Percentiles rank a stretch among this genome's conserved stretches.
Conservation (phyloP, 2,888 invertebrate genomes). For the Pilophorus perplexus region DNA sequence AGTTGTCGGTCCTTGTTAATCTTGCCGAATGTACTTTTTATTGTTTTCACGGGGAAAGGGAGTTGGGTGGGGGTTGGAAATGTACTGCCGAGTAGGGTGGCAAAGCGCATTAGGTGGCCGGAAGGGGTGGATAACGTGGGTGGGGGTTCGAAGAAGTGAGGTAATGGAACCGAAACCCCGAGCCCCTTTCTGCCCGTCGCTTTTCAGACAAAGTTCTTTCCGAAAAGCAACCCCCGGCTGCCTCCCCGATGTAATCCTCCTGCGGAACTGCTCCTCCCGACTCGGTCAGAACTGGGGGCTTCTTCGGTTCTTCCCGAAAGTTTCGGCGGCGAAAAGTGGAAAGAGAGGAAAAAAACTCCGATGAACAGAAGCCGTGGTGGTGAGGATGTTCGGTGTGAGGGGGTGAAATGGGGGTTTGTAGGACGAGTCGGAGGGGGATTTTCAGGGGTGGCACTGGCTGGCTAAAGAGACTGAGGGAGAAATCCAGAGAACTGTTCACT, state of each 20-base stretch:
- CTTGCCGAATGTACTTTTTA: constrained; percentile 22
- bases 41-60: constrained; percentile 12
- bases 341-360: constrained; percentile 16
- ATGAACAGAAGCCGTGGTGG: constrained; percentile 27
- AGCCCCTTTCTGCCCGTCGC: constrained; percentile 1
- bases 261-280: constrained; percentile 6
- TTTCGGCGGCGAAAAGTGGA: background rate
- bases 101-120: constrained; percentile 10
- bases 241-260: constrained; percentile 41
- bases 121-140: background rate
- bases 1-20: constrained; percentile 32
- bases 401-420: too few relatives aligned
- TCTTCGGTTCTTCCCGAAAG: constrained; percentile 17
- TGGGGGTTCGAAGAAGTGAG: background rate
- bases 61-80: too few relatives aligned
- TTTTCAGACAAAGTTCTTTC: constrained; percentile 24
- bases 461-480: too few relatives aligned
- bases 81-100: background rate
- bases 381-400: constrained; percentile 6
- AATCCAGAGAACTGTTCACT: constrained; percentile 19
- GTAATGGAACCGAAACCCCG: constrained; percentile 24
- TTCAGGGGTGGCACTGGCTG: background rate
- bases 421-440: background rate
- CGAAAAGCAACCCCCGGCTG: constrained; percentile 9
- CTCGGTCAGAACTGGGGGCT: too few relatives aligned